Evolutionary conservation across 2,888 invertebrate genomes (phyloP), one percentile per base, ranked within the genome.

Genomic region (Clunio marinus): DNA sequence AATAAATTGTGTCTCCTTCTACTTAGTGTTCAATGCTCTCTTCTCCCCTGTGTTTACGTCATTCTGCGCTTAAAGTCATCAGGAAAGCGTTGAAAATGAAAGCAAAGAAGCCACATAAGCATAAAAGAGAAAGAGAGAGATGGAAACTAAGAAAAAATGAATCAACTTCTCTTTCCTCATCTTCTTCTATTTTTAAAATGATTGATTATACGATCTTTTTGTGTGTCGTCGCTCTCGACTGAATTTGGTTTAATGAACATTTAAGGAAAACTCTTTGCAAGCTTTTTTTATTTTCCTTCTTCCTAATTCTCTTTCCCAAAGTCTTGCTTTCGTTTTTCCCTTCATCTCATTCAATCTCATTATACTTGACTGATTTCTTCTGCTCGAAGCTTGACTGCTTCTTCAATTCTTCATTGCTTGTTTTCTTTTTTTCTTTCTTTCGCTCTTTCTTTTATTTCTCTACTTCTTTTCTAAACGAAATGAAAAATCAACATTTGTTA

Each of bases 401-500:
- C n/a, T n/a, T n/a, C n/a, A 27, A 24, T 4, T 20, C 51, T 24
- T 3, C 24, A 22, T 4, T 22, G 32, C 32, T 32, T 32, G 32
- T 32, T 57, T n/a, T 57, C 27, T 45, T 27, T 7, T 27, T 57
- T 27, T 10, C 46, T 46, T 57, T 28, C n/a, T 24, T 37, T 2
- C 22, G 51, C 41, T 17, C 51, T 57, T 13, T n/a, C 25, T 25
- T 25, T 32, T 32, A 7, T 32, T 32, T 32, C 10, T 32, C 32
- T 32, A 4, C 10, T 32, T 4, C 32, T 32, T 32, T 57, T n/a
- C n/a, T n/a, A n/a, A n/a, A n/a, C n/a, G 46, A 66, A 51, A 68
- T 68, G 68, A 68, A 68, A 68, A 68, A 68, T 68, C 68, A 68
- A 68, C 68, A 68, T 68, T 68, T 68, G 68, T 45, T 37, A 45